Percentiles rank a stretch among this genome's conserved stretches.
Conservation (phyloP, 2,888 invertebrate genomes). For the Cheilosia grossa region DNA sequence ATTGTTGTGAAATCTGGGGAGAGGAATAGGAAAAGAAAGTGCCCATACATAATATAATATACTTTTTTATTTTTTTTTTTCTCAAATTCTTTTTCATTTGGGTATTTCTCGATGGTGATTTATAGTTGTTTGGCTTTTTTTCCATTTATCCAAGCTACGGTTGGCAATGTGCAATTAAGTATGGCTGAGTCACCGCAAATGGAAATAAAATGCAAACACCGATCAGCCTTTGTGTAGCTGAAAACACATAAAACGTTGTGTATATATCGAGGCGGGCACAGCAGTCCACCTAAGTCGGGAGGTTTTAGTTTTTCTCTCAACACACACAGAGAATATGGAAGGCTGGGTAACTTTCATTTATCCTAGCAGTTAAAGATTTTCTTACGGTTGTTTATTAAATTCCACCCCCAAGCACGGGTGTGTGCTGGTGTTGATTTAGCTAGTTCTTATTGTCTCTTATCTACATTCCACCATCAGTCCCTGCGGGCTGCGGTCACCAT, state of each 20-base stretch:
- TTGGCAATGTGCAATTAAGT: conserved; percentile 16
- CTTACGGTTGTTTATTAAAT: too few relatives aligned
- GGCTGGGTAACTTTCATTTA: neutral
- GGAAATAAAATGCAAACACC: conserved; percentile 18
- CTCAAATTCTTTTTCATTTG: too few relatives aligned
- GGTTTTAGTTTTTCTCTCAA: neutral
- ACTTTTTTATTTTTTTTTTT: neutral
- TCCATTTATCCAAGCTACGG: conserved; percentile 2
- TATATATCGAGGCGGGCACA: neutral
- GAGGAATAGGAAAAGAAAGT: conserved; percentile 41
- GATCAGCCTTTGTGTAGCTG: conserved; percentile 5
- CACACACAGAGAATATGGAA: neutral
- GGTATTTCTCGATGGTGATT: neutral
- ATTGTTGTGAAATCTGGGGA: conserved; percentile 29
- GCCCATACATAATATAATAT: neutral
- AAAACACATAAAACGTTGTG: neutral
- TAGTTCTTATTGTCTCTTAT: too few relatives aligned
- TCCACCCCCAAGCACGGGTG: too few relatives aligned
- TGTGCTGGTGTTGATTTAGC: too few relatives aligned
- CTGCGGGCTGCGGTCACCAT: too few relatives aligned
- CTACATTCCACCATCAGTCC: too few relatives aligned
- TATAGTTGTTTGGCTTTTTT: neutral
- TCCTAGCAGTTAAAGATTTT: neutral
- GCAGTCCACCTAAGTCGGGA: neutral
- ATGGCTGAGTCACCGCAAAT: conserved; percentile 20